Evolutionary conservation across 2,797 vertebrate species (phyloP).

Genomic region (Halcyon badia): DNA sequence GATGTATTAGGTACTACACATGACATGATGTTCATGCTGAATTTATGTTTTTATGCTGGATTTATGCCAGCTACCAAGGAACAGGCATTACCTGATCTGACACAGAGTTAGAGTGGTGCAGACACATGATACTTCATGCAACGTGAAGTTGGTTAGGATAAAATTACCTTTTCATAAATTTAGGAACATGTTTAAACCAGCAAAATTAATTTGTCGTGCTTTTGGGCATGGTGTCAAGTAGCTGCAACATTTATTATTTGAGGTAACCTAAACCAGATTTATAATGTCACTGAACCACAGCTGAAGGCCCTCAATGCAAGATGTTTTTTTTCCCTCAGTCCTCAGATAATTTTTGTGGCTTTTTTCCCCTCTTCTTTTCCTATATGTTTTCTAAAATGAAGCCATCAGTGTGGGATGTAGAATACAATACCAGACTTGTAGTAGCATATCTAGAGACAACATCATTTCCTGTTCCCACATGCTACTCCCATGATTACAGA

Average conservation of each 20-base stretch:
- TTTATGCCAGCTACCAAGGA: background rate
- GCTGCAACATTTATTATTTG: background rate
- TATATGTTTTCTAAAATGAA: background rate
- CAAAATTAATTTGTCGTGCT: constrained; percentile 3
- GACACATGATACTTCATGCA: background rate
- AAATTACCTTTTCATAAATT: constrained; percentile 43
- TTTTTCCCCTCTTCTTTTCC: background rate
- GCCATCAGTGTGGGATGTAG: background rate
- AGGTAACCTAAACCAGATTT: background rate
- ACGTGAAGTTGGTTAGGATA: background rate
- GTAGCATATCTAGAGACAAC: background rate
- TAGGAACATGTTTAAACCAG: constrained; percentile 16
- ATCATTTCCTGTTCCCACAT: background rate
- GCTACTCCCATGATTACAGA: background rate
- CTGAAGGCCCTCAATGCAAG: background rate
- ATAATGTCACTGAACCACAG: background rate
- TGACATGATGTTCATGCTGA: background rate
- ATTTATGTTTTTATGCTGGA: constrained; percentile 7
- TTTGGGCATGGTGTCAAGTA: background rate
- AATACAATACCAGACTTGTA: background rate
- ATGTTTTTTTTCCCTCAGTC: background rate
- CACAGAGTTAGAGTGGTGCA: background rate
- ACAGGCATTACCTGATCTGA: background rate
- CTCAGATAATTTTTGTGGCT: background rate
- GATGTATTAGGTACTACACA: background rate